These are phyloP conservation scores for Sympetrum striolatum DNA, from an alignment of 2,888 invertebrate species.

Conservation along the genomic window DNA sequence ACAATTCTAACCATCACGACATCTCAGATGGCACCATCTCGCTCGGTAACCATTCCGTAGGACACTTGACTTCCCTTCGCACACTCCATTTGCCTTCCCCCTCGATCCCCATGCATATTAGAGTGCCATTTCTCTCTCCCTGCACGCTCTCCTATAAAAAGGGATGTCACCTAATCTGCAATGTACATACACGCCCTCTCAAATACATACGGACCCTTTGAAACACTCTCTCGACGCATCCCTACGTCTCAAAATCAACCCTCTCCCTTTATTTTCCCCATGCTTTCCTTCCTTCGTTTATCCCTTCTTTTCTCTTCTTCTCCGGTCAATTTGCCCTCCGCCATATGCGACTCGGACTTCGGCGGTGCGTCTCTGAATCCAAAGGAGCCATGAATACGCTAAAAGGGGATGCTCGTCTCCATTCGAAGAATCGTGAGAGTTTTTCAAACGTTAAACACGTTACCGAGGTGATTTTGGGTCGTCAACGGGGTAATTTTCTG, in stretches of 20 bases:
- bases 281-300: not conserved
- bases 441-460: not conserved
- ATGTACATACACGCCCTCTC: not conserved
- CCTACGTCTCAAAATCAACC: not conserved
- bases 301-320: not conserved
- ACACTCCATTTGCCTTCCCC: not conserved
- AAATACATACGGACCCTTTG: not conserved
- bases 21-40: not conserved
- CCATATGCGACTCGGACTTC: not conserved
- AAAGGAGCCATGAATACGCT: not conserved
- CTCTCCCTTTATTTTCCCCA: not conserved
- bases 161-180: conserved; percentile 14
- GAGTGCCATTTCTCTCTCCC: not conserved
- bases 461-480: not conserved
- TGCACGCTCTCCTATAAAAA: not conserved
- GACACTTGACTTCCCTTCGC: not conserved
- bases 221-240: not conserved
- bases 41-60: not conserved
- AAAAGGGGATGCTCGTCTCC: too few species aligned
- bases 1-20: not conserved
- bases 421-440: too few species aligned
- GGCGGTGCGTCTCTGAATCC: not conserved
- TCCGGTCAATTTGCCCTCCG: not conserved
- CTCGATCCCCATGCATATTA: not conserved
- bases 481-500: too few species aligned